Conservation (phyloP, 2,888 invertebrate genomes). For the Herminia tarsipennalis region DNA sequence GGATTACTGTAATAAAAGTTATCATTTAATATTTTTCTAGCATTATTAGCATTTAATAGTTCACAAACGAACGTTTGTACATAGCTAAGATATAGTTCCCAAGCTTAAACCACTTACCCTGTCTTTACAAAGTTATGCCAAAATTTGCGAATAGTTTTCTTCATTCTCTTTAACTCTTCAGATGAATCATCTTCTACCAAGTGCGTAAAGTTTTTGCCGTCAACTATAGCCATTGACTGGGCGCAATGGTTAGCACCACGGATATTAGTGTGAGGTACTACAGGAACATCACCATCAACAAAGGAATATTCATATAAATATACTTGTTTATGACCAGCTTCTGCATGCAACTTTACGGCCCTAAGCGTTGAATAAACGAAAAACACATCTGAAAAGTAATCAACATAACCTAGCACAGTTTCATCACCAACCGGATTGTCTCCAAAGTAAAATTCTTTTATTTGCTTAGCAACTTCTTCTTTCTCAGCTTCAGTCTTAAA, state of each 20-base stretch:
- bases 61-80: too few relatives aligned
- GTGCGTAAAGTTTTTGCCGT: slow-evolving; percentile 10
- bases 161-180: slow-evolving; percentile 37
- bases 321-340: slow-evolving; percentile 46
- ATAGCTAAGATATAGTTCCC: too few relatives aligned
- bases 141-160: slow-evolving; percentile 39
- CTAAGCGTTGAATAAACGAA: slow-evolving; percentile 42
- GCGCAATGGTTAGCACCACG: slow-evolving; percentile 51
- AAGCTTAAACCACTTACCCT: slow-evolving; percentile 57
- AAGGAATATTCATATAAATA: slow-evolving; percentile 55
- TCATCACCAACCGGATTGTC: slow-evolving; percentile 38
- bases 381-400: slow-evolving; percentile 53
- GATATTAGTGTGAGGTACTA: slow-evolving; percentile 37
- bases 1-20: slow-evolving; percentile 12
- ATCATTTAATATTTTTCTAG: neutral
- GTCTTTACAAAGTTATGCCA: slow-evolving; percentile 58
- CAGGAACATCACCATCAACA: slow-evolving; percentile 37
- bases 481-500: slow-evolving; percentile 47
- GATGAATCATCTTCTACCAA: slow-evolving; percentile 20
- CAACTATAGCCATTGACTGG: slow-evolving; percentile 45
- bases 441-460: slow-evolving; percentile 57
- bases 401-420: slow-evolving; percentile 44
- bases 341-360: slow-evolving; percentile 40
- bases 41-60: neutral
- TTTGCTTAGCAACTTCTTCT: slow-evolving; percentile 40